Evolutionary conservation across 2,797 vertebrate genomes (phyloP).

Genomic region (Coilia nasus): DNA sequence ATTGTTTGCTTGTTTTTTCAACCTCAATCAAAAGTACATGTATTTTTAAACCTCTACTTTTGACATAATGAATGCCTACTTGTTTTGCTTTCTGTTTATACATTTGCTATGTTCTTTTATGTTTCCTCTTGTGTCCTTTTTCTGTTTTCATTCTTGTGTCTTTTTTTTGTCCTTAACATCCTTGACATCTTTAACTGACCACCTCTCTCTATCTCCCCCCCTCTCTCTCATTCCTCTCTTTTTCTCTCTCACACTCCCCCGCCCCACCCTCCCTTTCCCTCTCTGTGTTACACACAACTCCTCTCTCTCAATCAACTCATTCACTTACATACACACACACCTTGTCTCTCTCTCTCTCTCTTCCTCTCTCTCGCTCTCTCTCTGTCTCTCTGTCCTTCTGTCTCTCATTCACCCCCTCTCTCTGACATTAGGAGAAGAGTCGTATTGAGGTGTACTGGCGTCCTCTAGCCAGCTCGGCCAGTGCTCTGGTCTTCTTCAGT

Average conservation of each 20-base stretch:
- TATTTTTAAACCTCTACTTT: no score
- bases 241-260: neutral
- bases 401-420: no score
- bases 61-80: no score
- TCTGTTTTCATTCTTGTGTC: neutral
- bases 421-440: constrained; percentile 71
- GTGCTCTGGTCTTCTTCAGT: constrained; percentile 81
- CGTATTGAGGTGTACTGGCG: constrained; percentile 79
- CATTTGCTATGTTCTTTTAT: neutral
- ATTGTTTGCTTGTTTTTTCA: no score
- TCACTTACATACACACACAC: no score
- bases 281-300: neutral
- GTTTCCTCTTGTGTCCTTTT: neutral
- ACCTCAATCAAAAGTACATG: no score
- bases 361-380: no score
- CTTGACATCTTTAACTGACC: neutral
- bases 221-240: neutral
- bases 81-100: constrained; percentile 5
- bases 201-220: neutral
- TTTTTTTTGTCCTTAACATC: no score
- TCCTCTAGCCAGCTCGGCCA: constrained; percentile 68
- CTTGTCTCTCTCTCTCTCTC: no score
- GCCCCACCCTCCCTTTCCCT: neutral
- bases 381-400: no score
- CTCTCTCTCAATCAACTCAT: neutral